Percentiles rank a stretch among this genome's conserved stretches.
These are phyloP conservation scores for Cheilosia vernalis DNA, from an alignment of 2,888 invertebrate species.

Conservation along the genomic window DNA sequence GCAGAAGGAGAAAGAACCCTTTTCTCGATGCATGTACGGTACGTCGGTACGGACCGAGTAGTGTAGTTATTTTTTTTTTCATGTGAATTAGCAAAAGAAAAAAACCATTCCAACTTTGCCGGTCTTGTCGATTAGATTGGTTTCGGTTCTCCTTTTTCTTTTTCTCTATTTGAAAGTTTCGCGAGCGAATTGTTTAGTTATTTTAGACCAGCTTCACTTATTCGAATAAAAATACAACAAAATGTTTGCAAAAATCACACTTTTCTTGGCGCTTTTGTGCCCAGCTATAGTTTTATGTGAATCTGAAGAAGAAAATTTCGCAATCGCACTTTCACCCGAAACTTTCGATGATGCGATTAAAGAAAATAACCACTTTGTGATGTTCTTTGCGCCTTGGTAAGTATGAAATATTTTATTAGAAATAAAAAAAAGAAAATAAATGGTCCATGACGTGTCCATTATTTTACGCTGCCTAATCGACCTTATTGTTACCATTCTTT, in stretches of 20 bases:
- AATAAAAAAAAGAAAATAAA: neutral
- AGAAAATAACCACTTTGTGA: constrained; percentile 89
- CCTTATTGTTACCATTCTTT: neutral
- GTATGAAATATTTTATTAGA: constrained; percentile 76
- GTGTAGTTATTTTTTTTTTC: no score
- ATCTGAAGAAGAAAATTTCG: constrained; percentile 78
- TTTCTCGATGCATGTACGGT: no score
- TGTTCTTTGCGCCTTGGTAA: constrained; percentile 93
- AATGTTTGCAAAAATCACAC: constrained; percentile 30
- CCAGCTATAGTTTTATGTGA: constrained; percentile 55
- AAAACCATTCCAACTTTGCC: neutral
- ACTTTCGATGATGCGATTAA: constrained; percentile 87
- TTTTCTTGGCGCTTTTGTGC: constrained; percentile 44
- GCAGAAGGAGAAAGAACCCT: no score
- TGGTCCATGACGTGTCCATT: constrained; percentile 49
- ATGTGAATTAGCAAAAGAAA: neutral
- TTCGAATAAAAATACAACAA: no score
- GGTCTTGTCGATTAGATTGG: constrained; percentile 1
- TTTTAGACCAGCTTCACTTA: no score
- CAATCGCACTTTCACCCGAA: constrained; percentile 84
- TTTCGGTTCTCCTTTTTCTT: neutral
- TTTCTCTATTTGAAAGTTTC: neutral
- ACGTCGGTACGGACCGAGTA: no score
- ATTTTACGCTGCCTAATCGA: neutral
- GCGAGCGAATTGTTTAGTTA: neutral